Percentiles rank a stretch among this genome's conserved stretches.
These are phyloP conservation scores for Polydrusus tereticollis DNA, from an alignment of 2,888 invertebrate species.

Conservation along the genomic window DNA sequence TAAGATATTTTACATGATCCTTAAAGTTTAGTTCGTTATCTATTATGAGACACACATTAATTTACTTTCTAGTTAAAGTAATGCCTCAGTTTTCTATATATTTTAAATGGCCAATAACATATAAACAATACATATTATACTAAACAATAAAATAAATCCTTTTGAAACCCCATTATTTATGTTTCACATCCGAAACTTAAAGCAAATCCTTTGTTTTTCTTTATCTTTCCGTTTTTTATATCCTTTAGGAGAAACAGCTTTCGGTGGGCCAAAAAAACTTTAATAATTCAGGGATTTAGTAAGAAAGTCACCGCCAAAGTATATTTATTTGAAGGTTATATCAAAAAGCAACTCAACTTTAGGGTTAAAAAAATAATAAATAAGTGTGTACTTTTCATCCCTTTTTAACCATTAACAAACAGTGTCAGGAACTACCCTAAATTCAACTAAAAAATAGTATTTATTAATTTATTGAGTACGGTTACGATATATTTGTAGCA, in stretches of 20 bases:
- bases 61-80: background rate
- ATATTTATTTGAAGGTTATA: background rate
- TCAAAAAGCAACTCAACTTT: background rate
- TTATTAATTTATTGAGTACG: too few species aligned
- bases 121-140: too few species aligned
- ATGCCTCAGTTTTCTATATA: background rate
- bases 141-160: background rate
- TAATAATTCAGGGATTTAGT: background rate
- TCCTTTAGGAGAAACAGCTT: background rate
- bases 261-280: background rate
- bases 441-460: too few species aligned
- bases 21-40: too few species aligned
- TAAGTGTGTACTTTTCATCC: too few species aligned
- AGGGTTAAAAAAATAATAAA: background rate
- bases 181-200: background rate
- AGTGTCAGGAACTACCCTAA: too few species aligned
- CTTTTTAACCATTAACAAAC: too few species aligned
- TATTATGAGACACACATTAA: too few species aligned
- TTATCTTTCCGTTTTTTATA: background rate
- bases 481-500: too few species aligned
- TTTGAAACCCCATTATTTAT: background rate
- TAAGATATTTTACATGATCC: too few species aligned
- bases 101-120: too few species aligned
- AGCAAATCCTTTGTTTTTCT: background rate
- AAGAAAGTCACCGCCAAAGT: background rate